Evolutionary conservation across 2,113 vertebrate genomes (phyloP), one percentile per base, ranked within the genome.

Genomic region (Erinaceus europaeus): DNA sequence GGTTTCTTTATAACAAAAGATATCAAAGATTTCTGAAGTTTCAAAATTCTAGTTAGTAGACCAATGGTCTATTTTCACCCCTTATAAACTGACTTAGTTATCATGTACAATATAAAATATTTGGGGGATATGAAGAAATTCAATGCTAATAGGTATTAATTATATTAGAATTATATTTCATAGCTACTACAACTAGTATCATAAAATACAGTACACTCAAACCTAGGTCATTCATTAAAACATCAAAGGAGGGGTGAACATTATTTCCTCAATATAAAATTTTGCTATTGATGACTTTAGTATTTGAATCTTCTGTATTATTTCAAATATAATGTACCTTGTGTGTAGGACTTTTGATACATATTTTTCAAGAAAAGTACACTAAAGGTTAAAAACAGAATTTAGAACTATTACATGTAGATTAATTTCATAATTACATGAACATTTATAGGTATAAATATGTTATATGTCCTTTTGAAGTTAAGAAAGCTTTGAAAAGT

Each of bases 111-210:
- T 59, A 76, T 87, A 32, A 80, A 61, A 82, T 50, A 29, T 71
- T 90, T 65, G 53, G 64, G 32, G 23, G 27, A 85, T 21, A 84
- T 27, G 34, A 84, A 90, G 34, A 42, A 83, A 81, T 93, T 64
- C 27, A 71, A 71, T n/a, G n/a, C n/a, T n/a, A 12, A 74, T 18
- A 75, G 86, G 46, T 48, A 83, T 76, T 40, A 86, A 64, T 87
- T 80, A 59, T 68, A 89, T 73, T 77, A 73, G 36, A 79, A 27
- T 57, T 7, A 10, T 5, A 91, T 68, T 65, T 82, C 61, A 90
- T 6, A 87, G 11, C 25, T 67, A 64, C 18, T 59, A 13, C 69
- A 88, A 91, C 34, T 62, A 75, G 52, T 83, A 48, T 86, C 25
- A 88, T 57, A 79, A 77, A 94, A 88, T 17, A 79, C 13, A 27